Evolutionary conservation across 2,113 vertebrate species (phyloP).

Genomic region (Potamarius usumacintae): DNA sequence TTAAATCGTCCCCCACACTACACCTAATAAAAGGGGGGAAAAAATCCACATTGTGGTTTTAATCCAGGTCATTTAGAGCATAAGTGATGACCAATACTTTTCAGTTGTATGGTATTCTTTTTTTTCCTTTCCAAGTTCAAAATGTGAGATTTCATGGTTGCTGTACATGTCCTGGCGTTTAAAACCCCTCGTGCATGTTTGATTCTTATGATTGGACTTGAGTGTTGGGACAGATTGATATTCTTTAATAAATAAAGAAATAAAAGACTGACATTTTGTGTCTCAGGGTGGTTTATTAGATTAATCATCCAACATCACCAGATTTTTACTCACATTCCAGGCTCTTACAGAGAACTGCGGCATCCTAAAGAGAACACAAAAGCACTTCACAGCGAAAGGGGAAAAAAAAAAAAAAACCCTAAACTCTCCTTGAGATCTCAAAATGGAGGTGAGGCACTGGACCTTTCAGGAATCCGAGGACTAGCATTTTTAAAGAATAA

Average conservation of each 20-base stretch:
- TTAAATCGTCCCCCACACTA: background rate
- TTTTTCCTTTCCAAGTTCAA: background rate
- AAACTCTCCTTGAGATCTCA: constrained; percentile 63
- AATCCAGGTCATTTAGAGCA: background rate
- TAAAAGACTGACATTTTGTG: constrained; percentile 9
- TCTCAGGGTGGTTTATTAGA: constrained; percentile 51
- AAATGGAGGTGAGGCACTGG: constrained; percentile 60
- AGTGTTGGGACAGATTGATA: background rate
- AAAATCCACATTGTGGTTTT: background rate
- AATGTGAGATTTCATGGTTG: background rate
- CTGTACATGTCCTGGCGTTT: background rate
- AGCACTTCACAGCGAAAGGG: constrained; percentile 83
- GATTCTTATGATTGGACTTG: background rate
- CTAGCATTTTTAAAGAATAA: background rate
- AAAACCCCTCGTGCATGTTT: background rate
- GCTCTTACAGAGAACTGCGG: constrained; percentile 49
- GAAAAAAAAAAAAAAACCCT: constrained; percentile 74
- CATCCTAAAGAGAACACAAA: constrained; percentile 34
- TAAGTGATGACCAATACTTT: background rate
- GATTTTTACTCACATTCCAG: constrained; percentile 38
- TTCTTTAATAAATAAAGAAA: background rate
- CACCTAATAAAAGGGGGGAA: background rate
- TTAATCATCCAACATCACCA: constrained; percentile 48
- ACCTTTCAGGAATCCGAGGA: constrained; percentile 26
- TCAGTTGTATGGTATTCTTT: background rate